These are phyloP conservation scores for Lasioglossum malachurum DNA, from an alignment of 2,888 invertebrate species.

Conservation along the genomic window DNA sequence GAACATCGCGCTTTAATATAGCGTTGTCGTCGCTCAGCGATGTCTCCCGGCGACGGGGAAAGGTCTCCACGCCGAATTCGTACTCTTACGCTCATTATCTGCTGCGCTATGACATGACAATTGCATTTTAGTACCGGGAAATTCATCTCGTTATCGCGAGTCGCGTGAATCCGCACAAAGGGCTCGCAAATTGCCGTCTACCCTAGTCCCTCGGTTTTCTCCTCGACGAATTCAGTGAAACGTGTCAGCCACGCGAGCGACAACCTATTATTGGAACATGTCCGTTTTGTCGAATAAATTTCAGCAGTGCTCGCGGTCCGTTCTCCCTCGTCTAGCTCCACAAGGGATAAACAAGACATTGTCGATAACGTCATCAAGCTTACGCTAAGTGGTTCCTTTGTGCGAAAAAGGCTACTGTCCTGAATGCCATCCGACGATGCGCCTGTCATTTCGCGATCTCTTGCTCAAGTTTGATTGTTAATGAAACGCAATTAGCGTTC, in stretches of 20 bases:
- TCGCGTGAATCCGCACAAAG: conserved; percentile 26
- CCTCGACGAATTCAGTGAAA: conserved; percentile 2
- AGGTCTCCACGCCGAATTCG: conserved; percentile 6
- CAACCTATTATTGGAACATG: not conserved
- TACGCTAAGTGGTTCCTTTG: not conserved
- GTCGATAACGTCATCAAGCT: not conserved
- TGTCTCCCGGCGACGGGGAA: not conserved
- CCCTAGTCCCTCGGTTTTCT: not conserved
- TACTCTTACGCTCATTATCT: conserved; percentile 1
- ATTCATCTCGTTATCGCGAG: conserved; percentile 18
- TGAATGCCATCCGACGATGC: not conserved
- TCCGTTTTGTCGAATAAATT: conserved; percentile 28
- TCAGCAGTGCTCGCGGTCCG: not conserved
- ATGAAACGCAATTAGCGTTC: conserved; percentile 18
- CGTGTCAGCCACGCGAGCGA: not conserved
- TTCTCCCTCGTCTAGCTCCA: not conserved
- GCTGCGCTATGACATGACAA: conserved; percentile 5
- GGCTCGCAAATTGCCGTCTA: conserved; percentile 9
- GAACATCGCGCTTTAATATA: conserved; percentile 22
- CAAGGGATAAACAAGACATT: conserved; percentile 15
- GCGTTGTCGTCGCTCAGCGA: not conserved
- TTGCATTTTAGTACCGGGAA: conserved; percentile 14
- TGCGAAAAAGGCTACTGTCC: not conserved
- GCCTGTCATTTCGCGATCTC: not conserved
- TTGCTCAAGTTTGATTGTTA: conserved; percentile 1